phyloP scores from a whole-genome alignment of 2,113 vertebrate genomes.

The Crotalus horridus region DNA sequence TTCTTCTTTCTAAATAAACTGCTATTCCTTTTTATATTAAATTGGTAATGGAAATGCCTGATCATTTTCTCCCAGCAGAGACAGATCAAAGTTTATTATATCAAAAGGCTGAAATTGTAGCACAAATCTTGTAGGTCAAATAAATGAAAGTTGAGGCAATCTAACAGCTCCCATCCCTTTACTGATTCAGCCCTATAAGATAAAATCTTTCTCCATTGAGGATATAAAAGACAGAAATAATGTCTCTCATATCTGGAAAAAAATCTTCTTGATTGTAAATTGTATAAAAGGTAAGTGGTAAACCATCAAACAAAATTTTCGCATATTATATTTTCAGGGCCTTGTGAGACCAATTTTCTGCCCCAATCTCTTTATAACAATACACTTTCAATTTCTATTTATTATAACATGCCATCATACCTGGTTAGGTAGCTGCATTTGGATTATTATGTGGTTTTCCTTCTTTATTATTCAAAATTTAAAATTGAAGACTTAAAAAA shows the following conservation, averaged over 20 bases:
- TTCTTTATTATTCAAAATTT: neutral
- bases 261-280: conserved; percentile 22
- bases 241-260: conserved; percentile 38
- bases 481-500: neutral
- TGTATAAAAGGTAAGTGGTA: conserved; percentile 30
- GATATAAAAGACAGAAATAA: conserved; percentile 42
- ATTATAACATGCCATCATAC: neutral
- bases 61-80: conserved; percentile 40
- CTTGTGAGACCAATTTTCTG: neutral
- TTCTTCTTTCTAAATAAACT: neutral
- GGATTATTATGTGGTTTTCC: neutral
- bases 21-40: conserved; percentile 18
- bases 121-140: conserved; percentile 18
- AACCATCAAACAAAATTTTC: conserved; percentile 34
- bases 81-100: conserved; percentile 24
- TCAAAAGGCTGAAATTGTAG: conserved; percentile 39
- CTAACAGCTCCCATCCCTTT: conserved; percentile 9
- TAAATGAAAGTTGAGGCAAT: conserved; percentile 10
- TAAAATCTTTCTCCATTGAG: conserved; percentile 37
- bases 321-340: conserved; percentile 2
- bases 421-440: neutral
- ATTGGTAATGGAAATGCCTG: conserved; percentile 28
- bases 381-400: conserved; percentile 22
- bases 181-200: conserved; percentile 1
- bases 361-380: conserved; percentile 9